Evolutionary conservation across 1,140 invertebrate species (phyloP), one percentile per base, ranked within the genome.

Genomic region (Diorhabda elongata): DNA sequence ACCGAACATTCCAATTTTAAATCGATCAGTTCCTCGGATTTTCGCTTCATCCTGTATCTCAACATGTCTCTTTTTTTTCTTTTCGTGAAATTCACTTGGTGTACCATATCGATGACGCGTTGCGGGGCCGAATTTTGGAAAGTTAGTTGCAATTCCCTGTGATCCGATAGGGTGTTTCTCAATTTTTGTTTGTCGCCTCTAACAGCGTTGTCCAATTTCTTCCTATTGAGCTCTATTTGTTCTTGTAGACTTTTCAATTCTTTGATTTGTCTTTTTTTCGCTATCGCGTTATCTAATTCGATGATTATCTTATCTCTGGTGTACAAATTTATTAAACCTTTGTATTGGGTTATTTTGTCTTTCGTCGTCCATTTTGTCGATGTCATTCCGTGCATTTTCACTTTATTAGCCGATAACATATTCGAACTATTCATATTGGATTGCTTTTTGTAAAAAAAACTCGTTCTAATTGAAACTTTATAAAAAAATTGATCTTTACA

Each of bases 291-390:
- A 73, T 88, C 85, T 7, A 79, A 78, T 57, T 81, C 80, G 73
- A 84, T 82, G 44, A 88, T 82, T 73, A 85, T 86, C 63, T 84
- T 83, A 60, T 89, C 85, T 11, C 87, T 83, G 45, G 81, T 85
- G 68, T 88, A 84, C 62, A 89, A 81, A 75, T 86, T 87, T 3
- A 88, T 83, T 42, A 89, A 78, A 57, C 86, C 85, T 42, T 87
- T 83, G 72, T 88, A 89, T 74, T 88, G 87, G 58, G 82, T 83
- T 52, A 88, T 82, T 81, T 88, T 89, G 69, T 90, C 87, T 71
- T 82, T 84, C 3, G 84, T 86, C 2, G 84, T 83, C 87, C 87
- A 88, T 77, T 83, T 86, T 52, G 83, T 82, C 70, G 87, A 84
- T 72, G 84, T 84, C 83, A 87, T 85, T 11, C 84, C 84, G 79